phyloP scores from a whole-genome alignment of 30 jellyfish, hydroid and myxozoan species.

The Cassiopea andromeda region DNA sequence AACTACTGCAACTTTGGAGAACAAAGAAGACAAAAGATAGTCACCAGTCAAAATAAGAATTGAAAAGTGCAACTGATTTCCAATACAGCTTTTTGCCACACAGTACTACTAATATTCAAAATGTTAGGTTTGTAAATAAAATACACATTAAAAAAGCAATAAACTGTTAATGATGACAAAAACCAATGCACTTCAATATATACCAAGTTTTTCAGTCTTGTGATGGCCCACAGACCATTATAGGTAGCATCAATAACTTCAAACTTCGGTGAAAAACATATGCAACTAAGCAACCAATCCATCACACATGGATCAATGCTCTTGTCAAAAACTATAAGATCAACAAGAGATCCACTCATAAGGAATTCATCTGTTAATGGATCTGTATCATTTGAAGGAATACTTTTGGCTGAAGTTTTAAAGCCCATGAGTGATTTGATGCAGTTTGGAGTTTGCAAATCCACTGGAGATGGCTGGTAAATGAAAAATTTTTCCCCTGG shows the following conservation, averaged over 20 bases:
- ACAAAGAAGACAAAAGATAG: no score
- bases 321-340: constrained; percentile 15
- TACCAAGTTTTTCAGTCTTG: constrained; percentile 21
- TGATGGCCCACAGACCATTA: constrained; percentile 56
- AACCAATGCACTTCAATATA: not conserved
- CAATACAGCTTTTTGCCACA: no score
- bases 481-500: constrained; percentile 51
- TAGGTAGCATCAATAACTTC: constrained; percentile 65
- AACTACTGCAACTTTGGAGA: no score
- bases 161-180: not conserved
- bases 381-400: constrained; percentile 9
- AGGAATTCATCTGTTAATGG: constrained; percentile 23
- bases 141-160: no score
- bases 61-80: no score
- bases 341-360: constrained; percentile 51
- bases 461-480: not conserved
- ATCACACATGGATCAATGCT: constrained; percentile 24
- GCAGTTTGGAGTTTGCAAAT: constrained; percentile 16
- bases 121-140: no score
- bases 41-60: no score
- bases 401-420: not conserved
- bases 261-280: constrained; percentile 54
- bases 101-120: no score
- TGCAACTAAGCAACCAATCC: constrained; percentile 57
- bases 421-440: constrained; percentile 28